Evolutionary conservation across 2,888 invertebrate species (phyloP).

Genomic region (Trissolcus brochymenae): DNA sequence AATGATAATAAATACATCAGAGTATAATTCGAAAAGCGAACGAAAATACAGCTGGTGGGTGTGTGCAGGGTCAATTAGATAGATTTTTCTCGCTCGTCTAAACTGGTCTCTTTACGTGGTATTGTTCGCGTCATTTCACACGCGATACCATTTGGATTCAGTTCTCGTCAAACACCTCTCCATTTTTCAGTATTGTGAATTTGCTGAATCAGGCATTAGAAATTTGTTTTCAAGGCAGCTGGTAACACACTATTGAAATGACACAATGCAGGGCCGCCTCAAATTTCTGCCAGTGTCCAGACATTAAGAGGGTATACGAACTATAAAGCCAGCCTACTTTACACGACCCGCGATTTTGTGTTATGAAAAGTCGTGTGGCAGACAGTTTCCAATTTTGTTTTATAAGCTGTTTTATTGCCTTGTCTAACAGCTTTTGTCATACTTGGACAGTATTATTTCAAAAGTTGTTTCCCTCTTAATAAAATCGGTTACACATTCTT

Average conservation of each 20-base stretch:
- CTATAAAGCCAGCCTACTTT: slow-evolving; percentile 44
- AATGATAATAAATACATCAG: slow-evolving; percentile 43
- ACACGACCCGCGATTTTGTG: slow-evolving; percentile 43
- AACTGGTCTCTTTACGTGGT: slow-evolving; percentile 44
- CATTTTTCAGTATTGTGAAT: slow-evolving; percentile 65
- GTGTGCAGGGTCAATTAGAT: slow-evolving; percentile 33
- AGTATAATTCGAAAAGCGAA: slow-evolving; percentile 29
- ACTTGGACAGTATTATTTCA: slow-evolving; percentile 10
- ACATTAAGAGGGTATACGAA: slow-evolving; percentile 44
- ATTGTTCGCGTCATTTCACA: slow-evolving; percentile 58
- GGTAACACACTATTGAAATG: slow-evolving; percentile 61
- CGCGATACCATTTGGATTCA: slow-evolving; percentile 49
- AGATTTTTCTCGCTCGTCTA: slow-evolving; percentile 31
- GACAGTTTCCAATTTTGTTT: slow-evolving; percentile 17
- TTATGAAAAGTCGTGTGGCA: slow-evolving; percentile 37
- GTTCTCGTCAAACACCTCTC: slow-evolving; percentile 63
- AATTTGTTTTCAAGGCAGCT: slow-evolving; percentile 72
- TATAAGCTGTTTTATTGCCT: slow-evolving; percentile 38
- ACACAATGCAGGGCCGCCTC: slow-evolving; percentile 67
- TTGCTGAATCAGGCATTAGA: slow-evolving; percentile 71
- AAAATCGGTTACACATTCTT: too few species aligned
- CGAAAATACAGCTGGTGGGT: slow-evolving; percentile 40
- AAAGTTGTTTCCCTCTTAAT: neutral
- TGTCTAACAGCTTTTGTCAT: slow-evolving; percentile 15
- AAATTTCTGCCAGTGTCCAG: slow-evolving; percentile 64